Conservation (phyloP, 2,797 vertebrate species). For the Tarsius wallacei region DNA sequence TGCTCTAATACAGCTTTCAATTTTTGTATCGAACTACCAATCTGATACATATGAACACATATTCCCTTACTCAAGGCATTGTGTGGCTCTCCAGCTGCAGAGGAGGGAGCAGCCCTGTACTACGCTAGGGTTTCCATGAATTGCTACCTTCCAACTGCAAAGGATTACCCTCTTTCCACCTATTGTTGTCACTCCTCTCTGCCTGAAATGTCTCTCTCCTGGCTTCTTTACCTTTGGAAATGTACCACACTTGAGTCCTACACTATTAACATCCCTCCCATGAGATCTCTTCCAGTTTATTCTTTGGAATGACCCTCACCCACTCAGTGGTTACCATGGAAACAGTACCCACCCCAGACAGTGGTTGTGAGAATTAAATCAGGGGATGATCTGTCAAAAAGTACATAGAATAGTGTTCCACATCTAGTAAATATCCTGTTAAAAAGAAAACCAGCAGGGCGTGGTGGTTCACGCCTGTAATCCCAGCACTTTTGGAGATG, state of each 20-base stretch:
- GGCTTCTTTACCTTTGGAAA: background rate
- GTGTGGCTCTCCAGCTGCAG: background rate
- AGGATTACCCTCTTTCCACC: background rate
- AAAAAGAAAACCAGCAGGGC: no score
- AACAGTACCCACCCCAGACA: background rate
- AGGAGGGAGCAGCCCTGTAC: background rate
- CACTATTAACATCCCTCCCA: background rate
- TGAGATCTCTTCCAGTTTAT: background rate
- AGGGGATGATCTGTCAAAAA: conserved; percentile 11
- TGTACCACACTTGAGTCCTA: background rate
- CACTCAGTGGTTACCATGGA: background rate
- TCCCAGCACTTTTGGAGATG: no score
- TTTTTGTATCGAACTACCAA: background rate
- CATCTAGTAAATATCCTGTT: background rate
- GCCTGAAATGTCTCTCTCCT: background rate
- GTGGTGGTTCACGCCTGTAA: no score
- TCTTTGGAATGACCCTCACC: background rate
- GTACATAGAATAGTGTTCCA: background rate
- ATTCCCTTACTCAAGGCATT: background rate
- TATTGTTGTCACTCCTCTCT: background rate
- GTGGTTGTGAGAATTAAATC: conserved; percentile 22
- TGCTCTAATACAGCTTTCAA: background rate
- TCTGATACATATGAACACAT: background rate
- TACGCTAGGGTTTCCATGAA: background rate
- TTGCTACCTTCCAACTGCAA: background rate